Evolutionary conservation across 1,140 invertebrate genomes (phyloP), one percentile per base, ranked within the genome.

Genomic region (Ridgeia piscesae): DNA sequence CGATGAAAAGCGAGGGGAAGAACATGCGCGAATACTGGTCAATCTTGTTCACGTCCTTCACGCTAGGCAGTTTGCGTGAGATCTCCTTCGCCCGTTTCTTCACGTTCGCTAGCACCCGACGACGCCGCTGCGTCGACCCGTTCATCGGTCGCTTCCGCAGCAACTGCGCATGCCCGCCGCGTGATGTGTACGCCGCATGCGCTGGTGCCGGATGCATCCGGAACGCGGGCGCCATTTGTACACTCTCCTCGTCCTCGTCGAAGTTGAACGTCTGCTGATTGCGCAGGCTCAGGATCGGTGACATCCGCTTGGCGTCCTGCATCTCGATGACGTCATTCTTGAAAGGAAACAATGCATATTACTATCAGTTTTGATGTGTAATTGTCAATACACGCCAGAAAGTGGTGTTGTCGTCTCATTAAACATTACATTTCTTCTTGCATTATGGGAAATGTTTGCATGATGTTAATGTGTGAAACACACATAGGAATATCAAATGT

Each of bases 11-110:
- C 34, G 99, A 97, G 0, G 99, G 99, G 96, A 99, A 99, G 91
- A 99, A 97, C 93, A 99, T 97, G 93, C 99, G 96, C 14, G 98
- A 99, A 95, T 99, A 99, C 95, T 99, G 99, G 96, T 99, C 99
- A 94, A 99, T 99, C 89, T 99, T 97, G 95, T 99, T 99, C 77
- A 99, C 98, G 96, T 99, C 98, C 95, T 98, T 98, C 94, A 99
- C 99, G 95, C 98, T 98, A 0, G 98, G 99, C 96, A 99, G 98
- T 92, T 95, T 95, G 50, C 94, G 94, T 35, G 94, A 94, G 77
- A 95, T 94, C 34, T 93, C 94, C 91, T 95, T 95, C 1, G 95
- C 95, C 92, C 94, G 94, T 77, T 94, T 93, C 92, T 94, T 95
- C 89, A 95, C 93, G 93, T 94, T 94, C 31, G 95, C 94, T 91